Conservation (phyloP, 2,797 vertebrate genomes). For the Alca torda region DNA sequence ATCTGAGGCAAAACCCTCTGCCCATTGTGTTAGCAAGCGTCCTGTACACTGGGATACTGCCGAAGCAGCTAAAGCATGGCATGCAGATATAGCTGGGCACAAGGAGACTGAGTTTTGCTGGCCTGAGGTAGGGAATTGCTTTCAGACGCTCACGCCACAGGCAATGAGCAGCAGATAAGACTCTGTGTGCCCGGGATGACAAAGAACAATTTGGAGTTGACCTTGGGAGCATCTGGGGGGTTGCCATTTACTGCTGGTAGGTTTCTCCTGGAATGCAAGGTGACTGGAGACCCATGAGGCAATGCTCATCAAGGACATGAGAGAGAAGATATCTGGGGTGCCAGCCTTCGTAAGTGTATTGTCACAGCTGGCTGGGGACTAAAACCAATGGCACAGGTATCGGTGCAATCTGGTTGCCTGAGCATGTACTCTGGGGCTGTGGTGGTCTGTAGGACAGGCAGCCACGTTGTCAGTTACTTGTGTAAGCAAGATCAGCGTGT, state of each 20-base stretch:
- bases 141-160: neutral
- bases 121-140: neutral
- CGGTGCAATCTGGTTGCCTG: neutral
- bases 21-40: neutral
- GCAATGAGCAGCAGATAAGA: neutral
- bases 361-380: neutral
- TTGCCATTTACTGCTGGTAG: neutral
- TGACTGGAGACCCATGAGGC: neutral
- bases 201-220: neutral
- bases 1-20: neutral
- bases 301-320: neutral
- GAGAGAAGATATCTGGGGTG: neutral
- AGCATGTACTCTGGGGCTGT: rapidly evolving
- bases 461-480: neutral
- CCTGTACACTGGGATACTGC: neutral
- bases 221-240: neutral
- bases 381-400: neutral
- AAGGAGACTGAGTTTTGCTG: neutral
- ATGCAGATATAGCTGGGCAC: neutral
- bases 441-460: neutral
- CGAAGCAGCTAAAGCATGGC: neutral
- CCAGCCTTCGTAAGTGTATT: neutral
- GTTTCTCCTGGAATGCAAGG: neutral
- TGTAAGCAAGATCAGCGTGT: neutral
- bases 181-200: neutral